Conservation (phyloP, 1,140 invertebrate species). For the Magallana ariakensis region DNA sequence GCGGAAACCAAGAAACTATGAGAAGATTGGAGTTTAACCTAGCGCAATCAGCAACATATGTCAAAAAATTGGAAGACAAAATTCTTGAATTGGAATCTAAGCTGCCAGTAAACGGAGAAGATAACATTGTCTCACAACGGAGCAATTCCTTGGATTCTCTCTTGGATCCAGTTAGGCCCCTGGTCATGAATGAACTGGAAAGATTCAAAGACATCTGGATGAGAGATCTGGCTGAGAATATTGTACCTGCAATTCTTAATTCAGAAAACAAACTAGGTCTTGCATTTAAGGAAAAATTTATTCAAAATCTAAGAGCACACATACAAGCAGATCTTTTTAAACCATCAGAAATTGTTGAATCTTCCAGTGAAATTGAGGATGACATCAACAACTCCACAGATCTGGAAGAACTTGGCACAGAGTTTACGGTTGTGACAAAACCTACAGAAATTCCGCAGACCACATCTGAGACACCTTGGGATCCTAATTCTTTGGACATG, state of each 20-base stretch:
- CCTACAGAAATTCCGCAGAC: not conserved
- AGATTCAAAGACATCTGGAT: slow-evolving; percentile 56
- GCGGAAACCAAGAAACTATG: slow-evolving; percentile 33
- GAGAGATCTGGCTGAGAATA: slow-evolving; percentile 38
- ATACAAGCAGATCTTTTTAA: not conserved
- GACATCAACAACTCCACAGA: slow-evolving; percentile 2
- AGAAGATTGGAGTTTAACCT: slow-evolving; percentile 35
- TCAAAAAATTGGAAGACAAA: slow-evolving; percentile 35
- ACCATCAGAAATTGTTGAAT: slow-evolving; percentile 9
- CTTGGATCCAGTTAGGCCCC: slow-evolving; percentile 52
- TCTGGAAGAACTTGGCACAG: not conserved
- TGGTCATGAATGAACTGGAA: slow-evolving; percentile 60
- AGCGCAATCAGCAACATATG: slow-evolving; percentile 44
- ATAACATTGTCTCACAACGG: not conserved
- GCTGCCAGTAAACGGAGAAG: not conserved
- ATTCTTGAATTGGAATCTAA: slow-evolving; percentile 24
- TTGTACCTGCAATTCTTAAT: slow-evolving; percentile 43
- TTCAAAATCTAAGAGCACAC: slow-evolving; percentile 4
- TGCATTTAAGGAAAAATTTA: slow-evolving; percentile 2
- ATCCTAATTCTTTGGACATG: not conserved
- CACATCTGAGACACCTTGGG: not conserved
- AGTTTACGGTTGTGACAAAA: slow-evolving; percentile 35
- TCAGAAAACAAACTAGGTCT: slow-evolving; percentile 1
- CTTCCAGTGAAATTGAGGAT: not conserved
- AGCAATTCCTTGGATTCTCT: slow-evolving; percentile 47